Evolutionary conservation across 2,113 vertebrate species (phyloP).

Genomic region (Amphiprion percula): DNA sequence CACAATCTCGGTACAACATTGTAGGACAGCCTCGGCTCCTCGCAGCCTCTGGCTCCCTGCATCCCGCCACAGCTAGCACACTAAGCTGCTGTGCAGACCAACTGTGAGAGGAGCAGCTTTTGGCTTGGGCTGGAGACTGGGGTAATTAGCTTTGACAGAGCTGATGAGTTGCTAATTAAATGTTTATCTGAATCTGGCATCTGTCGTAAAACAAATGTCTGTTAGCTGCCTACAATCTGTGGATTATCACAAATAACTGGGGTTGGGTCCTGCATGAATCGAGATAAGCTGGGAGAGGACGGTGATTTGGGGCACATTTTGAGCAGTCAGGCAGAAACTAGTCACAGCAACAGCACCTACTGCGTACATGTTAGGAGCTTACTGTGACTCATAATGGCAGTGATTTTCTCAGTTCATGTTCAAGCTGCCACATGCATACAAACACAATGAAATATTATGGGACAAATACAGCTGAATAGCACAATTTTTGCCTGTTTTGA

Average conservation of each 20-base stretch:
- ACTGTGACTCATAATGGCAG: slow-evolving; percentile 41
- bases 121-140: slow-evolving; percentile 56
- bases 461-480: neutral
- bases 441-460: neutral
- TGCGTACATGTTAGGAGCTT: slow-evolving; percentile 36
- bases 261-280: slow-evolving; percentile 54
- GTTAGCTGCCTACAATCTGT: slow-evolving; percentile 71
- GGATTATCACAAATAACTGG: slow-evolving; percentile 73
- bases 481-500: neutral
- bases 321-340: slow-evolving; percentile 45
- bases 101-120: slow-evolving; percentile 55
- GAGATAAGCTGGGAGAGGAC: slow-evolving; percentile 62
- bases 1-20: neutral
- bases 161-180: slow-evolving; percentile 81
- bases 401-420: slow-evolving; percentile 44
- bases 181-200: slow-evolving; percentile 82
- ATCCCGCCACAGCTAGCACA: slow-evolving; percentile 39
- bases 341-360: slow-evolving; percentile 34
- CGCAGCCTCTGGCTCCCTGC: slow-evolving; percentile 4
- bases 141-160: slow-evolving; percentile 79
- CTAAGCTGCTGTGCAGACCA: slow-evolving; percentile 53
- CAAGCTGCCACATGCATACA: slow-evolving; percentile 18
- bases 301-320: slow-evolving; percentile 19
- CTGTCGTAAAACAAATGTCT: slow-evolving; percentile 79
- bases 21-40: slow-evolving; percentile 2